These are phyloP conservation scores for Sisyra nigra DNA, from an alignment of 2,888 invertebrate species.

Conservation along the genomic window DNA sequence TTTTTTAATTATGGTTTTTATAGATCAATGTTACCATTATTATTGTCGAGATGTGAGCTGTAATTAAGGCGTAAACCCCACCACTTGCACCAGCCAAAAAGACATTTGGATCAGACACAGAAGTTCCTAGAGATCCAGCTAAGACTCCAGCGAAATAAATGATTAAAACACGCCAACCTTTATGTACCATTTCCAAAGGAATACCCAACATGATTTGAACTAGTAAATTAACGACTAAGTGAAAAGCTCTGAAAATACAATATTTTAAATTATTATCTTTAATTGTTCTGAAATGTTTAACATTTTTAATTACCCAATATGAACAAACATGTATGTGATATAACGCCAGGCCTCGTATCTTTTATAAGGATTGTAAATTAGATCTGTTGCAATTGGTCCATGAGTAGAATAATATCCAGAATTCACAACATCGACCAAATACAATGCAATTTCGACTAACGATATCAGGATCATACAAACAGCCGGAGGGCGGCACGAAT, in stretches of 20 bases:
- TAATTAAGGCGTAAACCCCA: conserved; percentile 86
- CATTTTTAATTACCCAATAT: conserved; percentile 70
- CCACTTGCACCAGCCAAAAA: conserved; percentile 88
- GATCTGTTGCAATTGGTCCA: conserved; percentile 63
- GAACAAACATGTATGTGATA: conserved; percentile 90
- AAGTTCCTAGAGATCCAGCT: conserved; percentile 72
- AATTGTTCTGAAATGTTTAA: conserved; percentile 1
- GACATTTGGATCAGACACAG: conserved; percentile 60
- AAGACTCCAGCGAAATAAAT: conserved; percentile 74
- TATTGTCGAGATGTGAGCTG: conserved; percentile 85
- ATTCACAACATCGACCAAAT: conserved; percentile 16
- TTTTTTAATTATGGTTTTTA: background rate
- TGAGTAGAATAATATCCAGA: conserved; percentile 32
- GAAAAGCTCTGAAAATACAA: conserved; percentile 46
- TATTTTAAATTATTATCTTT: conserved; percentile 2
- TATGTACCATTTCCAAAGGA: conserved; percentile 91
- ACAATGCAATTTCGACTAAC: conserved; percentile 67
- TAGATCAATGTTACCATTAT: conserved; percentile 44
- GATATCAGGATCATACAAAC: conserved; percentile 85
- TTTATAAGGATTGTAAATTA: conserved; percentile 78
- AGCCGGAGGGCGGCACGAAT: conserved; percentile 84
- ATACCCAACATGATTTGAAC: conserved; percentile 88
- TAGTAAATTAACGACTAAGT: conserved; percentile 77
- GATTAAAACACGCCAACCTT: conserved; percentile 79
- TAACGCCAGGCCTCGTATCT: conserved; percentile 87